Evolutionary conservation across 2,797 vertebrate species (phyloP).

Genomic region (Hylomyscus alleni): DNA sequence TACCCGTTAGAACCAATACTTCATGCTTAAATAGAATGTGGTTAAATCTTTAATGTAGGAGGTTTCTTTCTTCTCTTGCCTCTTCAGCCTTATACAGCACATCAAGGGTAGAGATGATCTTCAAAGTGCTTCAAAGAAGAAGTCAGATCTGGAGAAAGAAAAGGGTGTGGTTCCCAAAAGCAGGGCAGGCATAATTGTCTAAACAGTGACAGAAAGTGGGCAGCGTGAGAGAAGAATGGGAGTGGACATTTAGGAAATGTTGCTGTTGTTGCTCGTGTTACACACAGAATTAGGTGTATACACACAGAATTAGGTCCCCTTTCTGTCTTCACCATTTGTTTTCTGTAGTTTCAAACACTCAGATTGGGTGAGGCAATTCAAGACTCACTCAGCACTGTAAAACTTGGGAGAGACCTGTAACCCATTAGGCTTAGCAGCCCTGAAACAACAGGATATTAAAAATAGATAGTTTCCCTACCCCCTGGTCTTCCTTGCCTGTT

Average conservation of each 20-base stretch:
- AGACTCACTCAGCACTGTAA: neutral
- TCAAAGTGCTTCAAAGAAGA: constrained; percentile 79
- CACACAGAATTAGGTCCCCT: neutral
- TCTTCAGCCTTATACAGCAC: constrained; percentile 65
- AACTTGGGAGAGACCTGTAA: constrained; percentile 12
- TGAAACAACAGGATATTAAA: constrained; percentile 4
- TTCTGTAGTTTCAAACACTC: neutral
- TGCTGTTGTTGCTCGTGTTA: constrained; percentile 43
- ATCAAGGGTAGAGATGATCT: constrained; percentile 74
- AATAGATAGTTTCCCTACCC: neutral
- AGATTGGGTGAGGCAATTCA: neutral
- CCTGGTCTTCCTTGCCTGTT: neutral
- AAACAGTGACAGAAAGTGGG: neutral
- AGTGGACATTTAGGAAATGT: constrained; percentile 56
- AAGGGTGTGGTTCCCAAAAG: constrained; percentile 71
- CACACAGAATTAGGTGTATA: neutral
- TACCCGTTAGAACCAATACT: constrained; percentile 75
- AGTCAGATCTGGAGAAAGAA: constrained; percentile 57
- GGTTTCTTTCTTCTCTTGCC: constrained; percentile 81
- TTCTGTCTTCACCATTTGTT: neutral
- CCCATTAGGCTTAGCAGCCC: neutral
- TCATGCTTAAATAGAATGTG: constrained; percentile 81
- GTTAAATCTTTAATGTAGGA: constrained; percentile 81
- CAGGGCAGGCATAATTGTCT: constrained; percentile 65
- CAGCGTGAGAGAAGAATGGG: neutral